Evolutionary conservation across 2,797 vertebrate species (phyloP), one percentile per base, ranked within the genome.

Genomic region (Fistularia commersonii): DNA sequence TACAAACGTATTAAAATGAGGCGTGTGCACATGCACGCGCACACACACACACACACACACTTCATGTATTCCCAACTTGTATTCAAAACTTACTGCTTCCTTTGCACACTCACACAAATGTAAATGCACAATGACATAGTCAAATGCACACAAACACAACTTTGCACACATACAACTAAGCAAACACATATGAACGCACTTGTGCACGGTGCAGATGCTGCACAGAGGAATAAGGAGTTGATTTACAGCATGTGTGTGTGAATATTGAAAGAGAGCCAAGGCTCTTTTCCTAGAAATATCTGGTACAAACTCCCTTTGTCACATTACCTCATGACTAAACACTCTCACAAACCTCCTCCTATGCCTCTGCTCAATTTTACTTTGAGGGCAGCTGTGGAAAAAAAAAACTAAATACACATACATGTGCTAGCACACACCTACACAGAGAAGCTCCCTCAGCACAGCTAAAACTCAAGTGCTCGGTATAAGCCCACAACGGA

Each of bases 261-360:
- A 36, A 86, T 79, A 73, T 78, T 68, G 69, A 11, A 69, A 78
- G 50, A 31, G 61, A 64, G 83, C 76, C 73, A 77, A 66, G 54
- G 51, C 77, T 53, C 71, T 74, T 85, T 89, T 88, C 88, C 88
- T 89, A 87, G 87, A 91, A 88, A 87, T 81, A 53, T 69, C 57
- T 82, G 82, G 83, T 85, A 88, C 76, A 80, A 72, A 72, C 77
- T 72, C 48, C 41, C 65, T 68, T 69, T 66, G 80, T 84, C 79
- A 68, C 75, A 86, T 88, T 82, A 87, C 82, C 85, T 88, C 84
- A 87, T 83, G 75, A 71, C 84, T 57, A 76, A 88, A 88, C 81
- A 84, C 80, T 83, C 66, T 83, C 50, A 69, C 64, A 77, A 57
- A 56, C 71, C 82, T 59, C 68, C 74, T 72, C 75, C 76, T 76